phyloP scores from a whole-genome alignment of 2,888 invertebrate genomes.

The Hypomecis punctinalis region DNA sequence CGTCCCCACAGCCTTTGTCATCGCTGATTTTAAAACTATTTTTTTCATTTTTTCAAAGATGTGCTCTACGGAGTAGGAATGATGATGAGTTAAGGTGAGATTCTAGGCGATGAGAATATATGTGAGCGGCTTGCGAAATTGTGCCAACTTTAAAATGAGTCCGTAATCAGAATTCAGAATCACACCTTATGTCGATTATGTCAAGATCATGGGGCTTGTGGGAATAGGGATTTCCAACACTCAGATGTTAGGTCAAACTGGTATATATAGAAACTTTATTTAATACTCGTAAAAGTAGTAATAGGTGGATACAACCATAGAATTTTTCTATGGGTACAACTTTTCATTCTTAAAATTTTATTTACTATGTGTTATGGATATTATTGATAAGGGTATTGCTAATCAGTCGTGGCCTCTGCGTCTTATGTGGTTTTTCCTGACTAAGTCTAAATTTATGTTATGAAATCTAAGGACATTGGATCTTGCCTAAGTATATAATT shows the following conservation, averaged over 20 bases:
- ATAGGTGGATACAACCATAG: too few relatives aligned
- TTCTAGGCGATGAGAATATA: conserved; percentile 25
- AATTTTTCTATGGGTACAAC: too few relatives aligned
- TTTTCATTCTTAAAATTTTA: too few relatives aligned
- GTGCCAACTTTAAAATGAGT: conserved; percentile 26
- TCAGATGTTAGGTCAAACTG: background rate
- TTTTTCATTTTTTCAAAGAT: conserved; percentile 46
- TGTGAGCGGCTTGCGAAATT: conserved; percentile 35
- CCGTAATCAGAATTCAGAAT: conserved; percentile 8
- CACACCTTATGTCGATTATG: background rate
- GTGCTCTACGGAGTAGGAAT: conserved; percentile 41
- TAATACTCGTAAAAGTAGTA: too few relatives aligned
- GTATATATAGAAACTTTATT: too few relatives aligned
- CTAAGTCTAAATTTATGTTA: too few relatives aligned
- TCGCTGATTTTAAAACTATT: conserved; percentile 48
- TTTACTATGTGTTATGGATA: too few relatives aligned
- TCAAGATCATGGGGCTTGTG: background rate
- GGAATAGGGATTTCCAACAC: background rate
- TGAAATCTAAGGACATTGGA: too few relatives aligned
- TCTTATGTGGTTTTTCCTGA: too few relatives aligned
- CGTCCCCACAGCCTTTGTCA: conserved; percentile 38
- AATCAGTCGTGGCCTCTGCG: too few relatives aligned
- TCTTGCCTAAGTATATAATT: too few relatives aligned
- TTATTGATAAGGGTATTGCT: too few relatives aligned
- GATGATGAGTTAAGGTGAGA: conserved; percentile 40